A percentile compares a stretch with the other conserved stretches of the same genome.
phyloP scores from a whole-genome alignment of 2,888 invertebrate species.

The Colletes collaris region DNA sequence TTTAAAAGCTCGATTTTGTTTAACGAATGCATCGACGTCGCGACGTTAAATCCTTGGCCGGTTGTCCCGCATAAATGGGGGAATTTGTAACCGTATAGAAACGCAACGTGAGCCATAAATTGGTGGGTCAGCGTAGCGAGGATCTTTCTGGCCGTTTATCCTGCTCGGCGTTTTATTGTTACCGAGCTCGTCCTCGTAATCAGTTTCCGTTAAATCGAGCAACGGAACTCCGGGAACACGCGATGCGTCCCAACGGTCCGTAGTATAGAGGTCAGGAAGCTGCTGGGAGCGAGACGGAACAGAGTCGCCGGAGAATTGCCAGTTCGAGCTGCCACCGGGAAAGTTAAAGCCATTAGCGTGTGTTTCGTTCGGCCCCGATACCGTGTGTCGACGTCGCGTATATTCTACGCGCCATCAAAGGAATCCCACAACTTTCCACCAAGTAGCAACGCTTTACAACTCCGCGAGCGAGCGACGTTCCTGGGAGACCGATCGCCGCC shows the following conservation, averaged over 20 bases:
- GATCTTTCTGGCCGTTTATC: constrained; percentile 30
- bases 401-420: constrained; percentile 13
- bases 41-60: neutral
- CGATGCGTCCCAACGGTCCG: constrained; percentile 33
- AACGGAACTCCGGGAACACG: constrained; percentile 18
- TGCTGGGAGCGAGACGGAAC: constrained; percentile 15
- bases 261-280: constrained; percentile 21
- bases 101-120: constrained; percentile 24
- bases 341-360: constrained; percentile 56
- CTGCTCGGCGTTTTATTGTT: constrained; percentile 39
- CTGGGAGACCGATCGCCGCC: constrained; percentile 1
- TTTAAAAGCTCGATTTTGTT: constrained; percentile 10
- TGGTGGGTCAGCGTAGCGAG: neutral
- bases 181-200: constrained; percentile 35
- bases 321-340: constrained; percentile 19
- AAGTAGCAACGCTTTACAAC: too few species aligned
- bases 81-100: constrained; percentile 41
- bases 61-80: constrained; percentile 18
- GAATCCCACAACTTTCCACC: constrained; percentile 1
- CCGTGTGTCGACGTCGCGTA: constrained; percentile 24
- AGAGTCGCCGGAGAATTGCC: constrained; percentile 36
- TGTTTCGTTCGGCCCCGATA: constrained; percentile 42
- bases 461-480: neutral
- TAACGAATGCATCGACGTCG: constrained; percentile 11
- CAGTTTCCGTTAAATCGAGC: constrained; percentile 56